phyloP scores from a whole-genome alignment of 2,888 invertebrate species.

The Lypha dubia region DNA sequence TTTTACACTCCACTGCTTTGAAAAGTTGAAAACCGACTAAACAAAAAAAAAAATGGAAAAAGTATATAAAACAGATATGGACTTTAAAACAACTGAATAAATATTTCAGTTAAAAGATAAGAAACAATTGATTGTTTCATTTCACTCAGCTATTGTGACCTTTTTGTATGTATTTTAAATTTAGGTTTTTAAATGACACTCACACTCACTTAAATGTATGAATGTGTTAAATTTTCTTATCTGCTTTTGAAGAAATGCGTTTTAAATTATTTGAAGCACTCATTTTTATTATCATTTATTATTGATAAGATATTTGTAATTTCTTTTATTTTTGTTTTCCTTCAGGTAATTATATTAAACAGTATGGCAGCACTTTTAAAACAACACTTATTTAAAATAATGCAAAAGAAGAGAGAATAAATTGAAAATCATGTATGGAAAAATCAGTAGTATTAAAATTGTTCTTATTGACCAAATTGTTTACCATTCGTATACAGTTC shows the following conservation, averaged over 20 bases:
- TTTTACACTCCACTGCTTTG: conserved; percentile 34
- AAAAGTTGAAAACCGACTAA: conserved; percentile 45
- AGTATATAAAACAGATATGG: not conserved
- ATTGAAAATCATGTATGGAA: conserved; percentile 6
- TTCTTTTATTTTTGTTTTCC: not conserved
- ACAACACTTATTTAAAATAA: not conserved
- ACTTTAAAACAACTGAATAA: conserved; percentile 26
- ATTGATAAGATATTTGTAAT: conserved; percentile 17
- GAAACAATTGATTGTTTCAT: conserved; percentile 17
- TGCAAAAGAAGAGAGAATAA: not conserved
- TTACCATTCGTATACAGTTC: too few species aligned
- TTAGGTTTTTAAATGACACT: conserved; percentile 7
- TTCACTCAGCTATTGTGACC: not conserved
- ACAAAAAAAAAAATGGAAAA: not conserved
- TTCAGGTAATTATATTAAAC: not conserved
- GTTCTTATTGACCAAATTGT: too few species aligned
- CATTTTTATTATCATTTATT: not conserved
- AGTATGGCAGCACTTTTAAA: conserved; percentile 22
- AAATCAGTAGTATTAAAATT: not conserved
- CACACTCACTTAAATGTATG: not conserved
- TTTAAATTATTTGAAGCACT: not conserved
- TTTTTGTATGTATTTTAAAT: not conserved
- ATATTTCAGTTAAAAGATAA: conserved; percentile 42
- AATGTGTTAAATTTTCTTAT: conserved; percentile 3
- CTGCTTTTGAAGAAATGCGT: not conserved